Base-by-base conservation (phyloP, 1,140 invertebrate species). In the Drosophila mojavensis region DNA sequence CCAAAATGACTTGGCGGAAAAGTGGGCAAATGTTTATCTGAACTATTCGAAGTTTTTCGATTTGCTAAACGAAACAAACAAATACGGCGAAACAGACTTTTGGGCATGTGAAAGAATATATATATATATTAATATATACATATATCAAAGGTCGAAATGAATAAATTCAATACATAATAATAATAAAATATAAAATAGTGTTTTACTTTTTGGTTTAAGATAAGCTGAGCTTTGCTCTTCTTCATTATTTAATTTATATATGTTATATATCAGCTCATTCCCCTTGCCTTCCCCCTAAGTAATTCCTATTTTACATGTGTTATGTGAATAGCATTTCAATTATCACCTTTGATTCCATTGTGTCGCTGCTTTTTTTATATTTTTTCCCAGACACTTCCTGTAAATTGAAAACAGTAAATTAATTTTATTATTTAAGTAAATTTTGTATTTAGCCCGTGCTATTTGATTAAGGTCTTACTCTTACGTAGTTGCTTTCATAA, bases 141-240 rank as follows among this genome's bases (percentile, higher is more conserved):
- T 39, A 39, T 39, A 39, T 30, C 82, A 82, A 24, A 24, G 82
- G 64, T 79, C 48, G 74, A 75, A 77, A 74, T 67, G 65, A 82
- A 81, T 70, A 70, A 76, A 88, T 69, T 70, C 58, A 79, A 76
- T 67, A 88, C 58, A 60, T n/a, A 43, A 67, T 26, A 48, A 48
- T 15, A 68, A 13, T 43, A 33, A 30, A 30, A 30, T 5, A 30
- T 30, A 30, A 30, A 20, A 41, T 15, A 30, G 10, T 54, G 33
- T 33, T 33, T 33, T 33, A 33, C 10, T 33, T 7, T 33, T 1
- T 9, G 1, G 6, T 33, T 33, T 33, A 30, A 30, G 28, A 30
- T 33, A 9, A 33, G 33, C 28, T 30, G 28, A 6, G 6, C 5
- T 6, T 30, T 30, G 5, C 28, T 6, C 4, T 30, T 30, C 28